Evolutionary conservation across 35 echinoderm and acorn worm genomes (phyloP).

Genomic region (Amphiura filiformis): DNA sequence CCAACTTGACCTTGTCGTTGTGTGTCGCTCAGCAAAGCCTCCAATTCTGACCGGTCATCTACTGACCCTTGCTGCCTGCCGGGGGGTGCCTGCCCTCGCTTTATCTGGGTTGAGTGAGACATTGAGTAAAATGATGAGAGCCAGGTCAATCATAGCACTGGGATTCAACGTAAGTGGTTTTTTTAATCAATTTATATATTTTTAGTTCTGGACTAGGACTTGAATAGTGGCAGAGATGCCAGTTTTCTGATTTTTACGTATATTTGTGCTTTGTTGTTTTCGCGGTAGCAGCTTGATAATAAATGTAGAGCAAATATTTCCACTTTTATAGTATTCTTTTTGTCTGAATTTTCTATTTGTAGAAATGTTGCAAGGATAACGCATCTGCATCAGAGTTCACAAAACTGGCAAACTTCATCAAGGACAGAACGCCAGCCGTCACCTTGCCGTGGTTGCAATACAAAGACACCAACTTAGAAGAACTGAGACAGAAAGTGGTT

Average conservation of each 20-base stretch:
- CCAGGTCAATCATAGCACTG: neutral
- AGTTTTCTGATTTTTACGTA: too few relatives aligned
- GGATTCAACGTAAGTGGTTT: neutral
- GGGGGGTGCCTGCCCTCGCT: neutral
- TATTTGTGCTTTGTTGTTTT: too few relatives aligned
- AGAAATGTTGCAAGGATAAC: too few relatives aligned
- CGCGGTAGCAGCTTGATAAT: too few relatives aligned
- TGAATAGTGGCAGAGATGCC: too few relatives aligned
- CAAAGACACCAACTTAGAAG: neutral
- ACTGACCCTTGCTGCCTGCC: neutral
- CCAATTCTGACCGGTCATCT: neutral
- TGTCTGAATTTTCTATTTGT: too few relatives aligned
- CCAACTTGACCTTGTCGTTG: neutral
- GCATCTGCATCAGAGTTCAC: too few relatives aligned
- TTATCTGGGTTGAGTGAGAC: neutral
- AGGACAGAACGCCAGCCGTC: neutral
- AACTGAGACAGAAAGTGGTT: neutral
- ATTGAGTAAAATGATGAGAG: neutral
- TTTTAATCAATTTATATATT: too few relatives aligned
- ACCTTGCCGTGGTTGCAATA: neutral
- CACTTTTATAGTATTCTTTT: too few relatives aligned
- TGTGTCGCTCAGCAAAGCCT: neutral
- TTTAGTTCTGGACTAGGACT: too few relatives aligned
- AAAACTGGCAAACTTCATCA: neutral
- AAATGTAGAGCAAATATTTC: too few relatives aligned